phyloP scores from a whole-genome alignment of 2,113 vertebrate genomes.

The Cephalopholis sonnerati region DNA sequence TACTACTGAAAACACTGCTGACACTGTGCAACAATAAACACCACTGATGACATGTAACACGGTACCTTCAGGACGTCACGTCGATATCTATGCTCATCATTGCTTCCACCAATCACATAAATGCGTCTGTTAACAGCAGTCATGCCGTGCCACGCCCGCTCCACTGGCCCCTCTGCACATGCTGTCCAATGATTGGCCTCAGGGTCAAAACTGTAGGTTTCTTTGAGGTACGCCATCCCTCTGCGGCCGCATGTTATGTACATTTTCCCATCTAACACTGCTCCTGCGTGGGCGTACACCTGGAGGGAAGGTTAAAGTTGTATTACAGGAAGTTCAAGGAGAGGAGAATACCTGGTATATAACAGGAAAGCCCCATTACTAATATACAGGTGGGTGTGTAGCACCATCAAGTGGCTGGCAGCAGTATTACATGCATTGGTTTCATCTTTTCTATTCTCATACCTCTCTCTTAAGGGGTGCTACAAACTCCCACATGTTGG shows the following conservation, averaged over 20 bases:
- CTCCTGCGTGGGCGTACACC: slow-evolving; percentile 95
- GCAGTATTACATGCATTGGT: slow-evolving; percentile 16
- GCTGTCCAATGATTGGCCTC: slow-evolving; percentile 85
- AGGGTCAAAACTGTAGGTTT: slow-evolving; percentile 92
- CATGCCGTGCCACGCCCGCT: slow-evolving; percentile 95
- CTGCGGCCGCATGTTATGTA: slow-evolving; percentile 94
- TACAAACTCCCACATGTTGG: slow-evolving; percentile 94
- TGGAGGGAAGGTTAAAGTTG: slow-evolving; percentile 60
- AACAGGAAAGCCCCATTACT: not conserved
- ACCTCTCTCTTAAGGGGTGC: slow-evolving; percentile 92
- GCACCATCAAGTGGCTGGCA: slow-evolving; percentile 56
- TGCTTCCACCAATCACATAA: slow-evolving; percentile 96
- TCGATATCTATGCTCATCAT: slow-evolving; percentile 90
- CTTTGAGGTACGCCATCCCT: slow-evolving; percentile 90
- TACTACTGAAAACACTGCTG: not conserved
- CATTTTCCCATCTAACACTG: slow-evolving; percentile 90
- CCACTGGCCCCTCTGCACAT: slow-evolving; percentile 89
- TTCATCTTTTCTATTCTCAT: not conserved
- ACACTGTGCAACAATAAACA: not conserved
- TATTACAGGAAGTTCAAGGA: not conserved
- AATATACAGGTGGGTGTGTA: slow-evolving; percentile 2
- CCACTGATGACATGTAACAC: not conserved
- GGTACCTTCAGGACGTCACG: slow-evolving; percentile 93
- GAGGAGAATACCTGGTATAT: not conserved
- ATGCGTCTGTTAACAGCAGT: slow-evolving; percentile 87